These are phyloP conservation scores for Albula glossodonta DNA, from an alignment of 2,113 vertebrate genomes.

Conservation along the genomic window DNA sequence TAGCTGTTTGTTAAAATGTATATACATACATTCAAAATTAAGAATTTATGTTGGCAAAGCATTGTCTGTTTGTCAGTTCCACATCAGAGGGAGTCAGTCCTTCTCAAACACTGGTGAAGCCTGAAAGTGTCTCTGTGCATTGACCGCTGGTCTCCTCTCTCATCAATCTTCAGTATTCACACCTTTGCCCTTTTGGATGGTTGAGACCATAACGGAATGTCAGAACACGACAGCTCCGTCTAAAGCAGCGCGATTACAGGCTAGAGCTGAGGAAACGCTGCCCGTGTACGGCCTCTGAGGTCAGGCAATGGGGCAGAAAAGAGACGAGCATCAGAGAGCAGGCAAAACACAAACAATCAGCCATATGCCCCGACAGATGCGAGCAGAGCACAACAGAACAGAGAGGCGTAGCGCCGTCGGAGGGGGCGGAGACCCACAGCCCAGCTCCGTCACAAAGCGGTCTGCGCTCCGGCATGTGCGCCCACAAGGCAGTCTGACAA, in stretches of 20 bases:
- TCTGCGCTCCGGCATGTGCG: too few relatives aligned
- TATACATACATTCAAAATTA: too few relatives aligned
- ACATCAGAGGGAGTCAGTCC: too few relatives aligned
- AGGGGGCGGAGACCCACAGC: background rate
- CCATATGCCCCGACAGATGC: background rate
- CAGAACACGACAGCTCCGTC: background rate
- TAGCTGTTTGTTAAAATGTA: too few relatives aligned
- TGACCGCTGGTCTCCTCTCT: too few relatives aligned
- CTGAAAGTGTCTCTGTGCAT: too few relatives aligned
- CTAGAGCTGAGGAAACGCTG: background rate
- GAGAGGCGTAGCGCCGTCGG: background rate
- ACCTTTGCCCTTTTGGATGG: background rate
- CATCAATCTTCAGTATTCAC: too few relatives aligned
- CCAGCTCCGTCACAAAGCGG: background rate
- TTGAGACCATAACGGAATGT: background rate
- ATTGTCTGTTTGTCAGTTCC: too few relatives aligned
- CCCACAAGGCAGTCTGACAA: slow-evolving; percentile 48
- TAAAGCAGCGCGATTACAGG: too few relatives aligned
- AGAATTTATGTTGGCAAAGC: too few relatives aligned
- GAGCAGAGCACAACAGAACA: background rate
- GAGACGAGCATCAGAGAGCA: background rate
- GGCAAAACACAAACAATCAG: background rate
- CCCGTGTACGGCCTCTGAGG: background rate
- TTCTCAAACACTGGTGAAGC: too few relatives aligned
- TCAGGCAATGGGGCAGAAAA: background rate